Base-by-base conservation (phyloP, 2,797 vertebrate genomes). In the Syngnathus acus region DNA sequence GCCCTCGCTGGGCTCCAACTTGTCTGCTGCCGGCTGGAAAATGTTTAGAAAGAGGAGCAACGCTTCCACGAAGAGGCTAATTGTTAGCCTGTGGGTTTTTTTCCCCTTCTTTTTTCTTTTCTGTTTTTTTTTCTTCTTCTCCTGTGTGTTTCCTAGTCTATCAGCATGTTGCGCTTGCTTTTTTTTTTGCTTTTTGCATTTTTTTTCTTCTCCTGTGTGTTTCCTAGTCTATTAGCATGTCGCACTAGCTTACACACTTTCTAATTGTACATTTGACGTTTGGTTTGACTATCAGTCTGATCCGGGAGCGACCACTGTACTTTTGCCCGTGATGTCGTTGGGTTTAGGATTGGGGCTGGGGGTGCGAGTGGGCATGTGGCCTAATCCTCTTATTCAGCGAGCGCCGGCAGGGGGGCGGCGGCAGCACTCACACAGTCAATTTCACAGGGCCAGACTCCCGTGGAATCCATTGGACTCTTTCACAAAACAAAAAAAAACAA, bases 351-450 rank as follows among this genome's bases (percentile, higher is more conserved):
- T 14, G 53, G 23, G 53, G 21, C 3, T 14, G 14, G 54, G 26
- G 14, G 54, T 0, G 54, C 4, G 13, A 13, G 17, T 9, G 54
- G 54, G 54, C 26, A 57, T 14, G 54, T 37, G 54, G 23, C 26
- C 26, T 57, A 57, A 57, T 57, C 54, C 54, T 57, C 26, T 57
- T 57, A 57, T 57, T 57, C 26, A 57, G 54, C 54, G 10, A 13
- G 53, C 54, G 13, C 13, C 26, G 54, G 23, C 54, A 2, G 26
- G 5, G 26, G 26, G 54, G 13, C 14, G 11, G 23, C 23, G 53
- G 53, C 53, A 14, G 54, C 54, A 37, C 54, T 54, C 53, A 54
- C 53, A 54, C 21, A 26, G 21, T 54, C 53, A 54, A 23, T 26
- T 26, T 57, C 54, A 32, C 54, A 14, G 54, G 26, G 54, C 54